Evolutionary conservation across 2,888 invertebrate species (phyloP).

Genomic region (Pristionchus entomophagus): DNA sequence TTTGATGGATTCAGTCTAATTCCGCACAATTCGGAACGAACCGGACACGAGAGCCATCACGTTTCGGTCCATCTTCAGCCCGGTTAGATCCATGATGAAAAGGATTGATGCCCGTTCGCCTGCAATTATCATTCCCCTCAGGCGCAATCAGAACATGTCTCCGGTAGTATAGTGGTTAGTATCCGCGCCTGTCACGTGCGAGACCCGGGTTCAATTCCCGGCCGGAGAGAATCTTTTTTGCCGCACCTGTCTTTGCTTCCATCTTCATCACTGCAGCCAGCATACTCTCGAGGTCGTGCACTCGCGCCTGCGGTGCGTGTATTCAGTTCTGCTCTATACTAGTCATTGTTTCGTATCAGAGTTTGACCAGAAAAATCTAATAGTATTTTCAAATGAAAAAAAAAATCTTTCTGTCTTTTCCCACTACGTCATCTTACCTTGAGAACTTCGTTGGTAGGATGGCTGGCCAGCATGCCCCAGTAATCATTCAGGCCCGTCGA

Average conservation of each 20-base stretch:
- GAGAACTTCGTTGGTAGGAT: constrained; percentile 69
- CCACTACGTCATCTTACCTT: too few species aligned
- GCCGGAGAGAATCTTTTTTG: background rate
- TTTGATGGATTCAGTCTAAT: too few species aligned
- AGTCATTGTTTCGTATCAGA: too few species aligned
- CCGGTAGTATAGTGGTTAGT: too few species aligned
- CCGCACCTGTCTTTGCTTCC: constrained; percentile 66
- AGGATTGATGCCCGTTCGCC: constrained; percentile 70
- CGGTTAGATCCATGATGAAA: constrained; percentile 74
- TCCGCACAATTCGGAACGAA: constrained; percentile 9
- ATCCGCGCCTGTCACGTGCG: too few species aligned
- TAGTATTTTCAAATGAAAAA: too few species aligned
- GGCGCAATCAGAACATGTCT: too few species aligned
- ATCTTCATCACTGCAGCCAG: constrained; percentile 71
- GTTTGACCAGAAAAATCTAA: too few species aligned
- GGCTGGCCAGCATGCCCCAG: constrained; percentile 71
- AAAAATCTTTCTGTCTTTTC: too few species aligned
- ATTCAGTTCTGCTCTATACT: background rate
- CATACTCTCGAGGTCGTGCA: constrained; percentile 74
- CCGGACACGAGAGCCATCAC: constrained; percentile 62
- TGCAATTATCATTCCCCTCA: constrained; percentile 43
- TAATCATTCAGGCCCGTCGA: constrained; percentile 72
- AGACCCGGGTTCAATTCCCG: too few species aligned
- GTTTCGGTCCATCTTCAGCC: constrained; percentile 67
- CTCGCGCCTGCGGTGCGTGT: constrained; percentile 55